A percentile compares a stretch with the other conserved stretches of the same genome.
These are phyloP conservation scores for Ascaphus truei DNA, from an alignment of 2,113 vertebrate genomes.

Conservation along the genomic window DNA sequence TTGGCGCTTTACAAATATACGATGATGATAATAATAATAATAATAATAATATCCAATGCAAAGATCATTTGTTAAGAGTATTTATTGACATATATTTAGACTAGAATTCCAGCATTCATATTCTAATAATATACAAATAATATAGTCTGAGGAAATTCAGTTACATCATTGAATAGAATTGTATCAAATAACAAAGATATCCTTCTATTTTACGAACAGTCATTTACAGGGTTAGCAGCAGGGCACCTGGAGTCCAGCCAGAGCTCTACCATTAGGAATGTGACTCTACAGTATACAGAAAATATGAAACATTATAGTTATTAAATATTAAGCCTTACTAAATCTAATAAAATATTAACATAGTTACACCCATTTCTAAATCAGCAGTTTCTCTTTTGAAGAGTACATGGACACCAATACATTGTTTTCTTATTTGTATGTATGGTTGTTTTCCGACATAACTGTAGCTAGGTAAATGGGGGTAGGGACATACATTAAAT, in stretches of 20 bases:
- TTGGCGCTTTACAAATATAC: no score
- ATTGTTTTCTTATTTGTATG: no score
- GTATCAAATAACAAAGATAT: neutral
- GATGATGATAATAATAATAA: no score
- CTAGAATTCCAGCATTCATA: no score
- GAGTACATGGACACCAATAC: no score
- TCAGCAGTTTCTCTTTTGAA: no score
- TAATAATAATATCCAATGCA: no score
- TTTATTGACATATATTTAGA: no score
- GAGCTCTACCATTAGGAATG: neutral
- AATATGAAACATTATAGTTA: neutral
- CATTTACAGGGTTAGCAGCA: neutral
- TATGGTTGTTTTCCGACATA: no score
- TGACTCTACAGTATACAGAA: neutral
- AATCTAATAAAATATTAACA: no score
- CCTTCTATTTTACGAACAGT: neutral
- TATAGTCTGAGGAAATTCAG: slow-evolving; percentile 27
- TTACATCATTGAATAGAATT: neutral
- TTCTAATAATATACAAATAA: neutral
- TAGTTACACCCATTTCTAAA: no score
- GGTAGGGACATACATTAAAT: neutral
- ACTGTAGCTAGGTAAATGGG: neutral
- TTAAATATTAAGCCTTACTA: neutral
- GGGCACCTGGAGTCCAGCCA: slow-evolving; percentile 15
- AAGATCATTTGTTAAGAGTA: no score